Evolutionary conservation across 2,888 invertebrate genomes (phyloP).

Genomic region (Matsumyia berberina): DNA sequence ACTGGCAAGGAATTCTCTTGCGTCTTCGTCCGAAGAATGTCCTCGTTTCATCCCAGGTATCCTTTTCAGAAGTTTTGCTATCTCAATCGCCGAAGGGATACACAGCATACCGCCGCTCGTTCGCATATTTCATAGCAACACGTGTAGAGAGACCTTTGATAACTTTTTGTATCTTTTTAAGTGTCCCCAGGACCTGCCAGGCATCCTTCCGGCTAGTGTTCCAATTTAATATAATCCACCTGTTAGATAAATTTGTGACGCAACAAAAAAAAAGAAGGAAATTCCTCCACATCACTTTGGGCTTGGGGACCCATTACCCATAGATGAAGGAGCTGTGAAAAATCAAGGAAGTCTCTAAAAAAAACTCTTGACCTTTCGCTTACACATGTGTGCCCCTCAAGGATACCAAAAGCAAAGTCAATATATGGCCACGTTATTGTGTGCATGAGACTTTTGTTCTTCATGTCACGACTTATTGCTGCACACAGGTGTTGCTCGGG

Average conservation of each 20-base stretch:
- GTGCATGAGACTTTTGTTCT: not conserved
- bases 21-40: not conserved
- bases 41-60: not conserved
- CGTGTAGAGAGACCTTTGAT: slow-evolving; percentile 20
- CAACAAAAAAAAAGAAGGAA: not conserved
- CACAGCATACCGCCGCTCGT: not conserved
- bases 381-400: not conserved
- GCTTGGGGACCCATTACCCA: not conserved
- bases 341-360: slow-evolving; percentile 3
- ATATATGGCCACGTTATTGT: not conserved
- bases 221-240: slow-evolving; percentile 13
- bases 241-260: not conserved
- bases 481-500: slow-evolving; percentile 3
- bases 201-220: not conserved
- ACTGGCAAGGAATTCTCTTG: slow-evolving; percentile 5
- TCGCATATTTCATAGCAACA: slow-evolving; percentile 4
- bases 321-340: slow-evolving; percentile 4
- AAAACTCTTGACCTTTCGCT: slow-evolving; percentile 10
- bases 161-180: slow-evolving; percentile 28
- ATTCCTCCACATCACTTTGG: not conserved
- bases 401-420: not conserved
- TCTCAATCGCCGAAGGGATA: not conserved
- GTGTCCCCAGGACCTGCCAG: not conserved
- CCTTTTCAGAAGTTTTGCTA: slow-evolving; percentile 9
- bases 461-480: slow-evolving; percentile 7